Evolutionary conservation across 2,888 invertebrate species (phyloP).

Genomic region (Lepidochrysops patricia): DNA sequence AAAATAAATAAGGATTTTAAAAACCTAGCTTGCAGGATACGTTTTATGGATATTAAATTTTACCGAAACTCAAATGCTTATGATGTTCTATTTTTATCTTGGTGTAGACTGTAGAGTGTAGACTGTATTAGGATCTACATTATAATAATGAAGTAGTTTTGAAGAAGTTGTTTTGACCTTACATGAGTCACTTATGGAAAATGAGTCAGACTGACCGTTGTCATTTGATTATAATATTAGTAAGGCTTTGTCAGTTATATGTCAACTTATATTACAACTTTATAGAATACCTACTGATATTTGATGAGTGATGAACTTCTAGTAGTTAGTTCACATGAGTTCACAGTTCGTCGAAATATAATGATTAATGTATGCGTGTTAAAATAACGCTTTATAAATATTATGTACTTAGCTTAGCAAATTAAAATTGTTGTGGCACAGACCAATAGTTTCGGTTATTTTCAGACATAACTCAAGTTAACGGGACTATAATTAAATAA

Average conservation of each 20-base stretch:
- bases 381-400: background rate
- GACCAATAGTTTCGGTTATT: background rate
- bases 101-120: no score
- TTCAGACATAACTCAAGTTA: background rate
- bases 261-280: background rate
- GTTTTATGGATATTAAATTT: background rate
- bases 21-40: background rate
- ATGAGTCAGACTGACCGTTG: background rate
- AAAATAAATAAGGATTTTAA: background rate
- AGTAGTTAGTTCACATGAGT: background rate
- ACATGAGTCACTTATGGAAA: background rate
- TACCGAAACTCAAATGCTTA: background rate
- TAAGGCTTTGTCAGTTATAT: background rate
- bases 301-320: background rate
- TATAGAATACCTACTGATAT: background rate
- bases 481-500: constrained; percentile 12
- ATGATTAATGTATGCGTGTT: background rate
- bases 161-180: constrained; percentile 3
- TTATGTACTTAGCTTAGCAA: background rate
- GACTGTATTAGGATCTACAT: background rate
- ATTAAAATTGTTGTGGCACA: constrained; percentile 2
- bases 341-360: background rate
- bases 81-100: background rate
- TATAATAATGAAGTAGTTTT: background rate
- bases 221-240: constrained; percentile 1